phyloP scores from a whole-genome alignment of 2,888 invertebrate species.

The Morpho deidamia region DNA sequence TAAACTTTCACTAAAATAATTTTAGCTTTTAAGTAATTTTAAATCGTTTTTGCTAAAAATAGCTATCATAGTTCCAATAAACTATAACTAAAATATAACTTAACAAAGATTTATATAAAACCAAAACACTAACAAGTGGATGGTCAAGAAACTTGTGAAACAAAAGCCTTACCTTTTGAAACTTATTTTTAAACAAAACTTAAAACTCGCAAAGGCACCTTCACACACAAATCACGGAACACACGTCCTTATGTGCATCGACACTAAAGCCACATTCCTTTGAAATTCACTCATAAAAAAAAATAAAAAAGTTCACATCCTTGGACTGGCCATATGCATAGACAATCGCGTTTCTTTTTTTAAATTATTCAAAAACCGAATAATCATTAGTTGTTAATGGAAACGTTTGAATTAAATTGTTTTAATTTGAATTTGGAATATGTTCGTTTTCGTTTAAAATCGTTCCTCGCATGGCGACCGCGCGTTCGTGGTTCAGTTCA shows the following conservation, averaged over 20 bases:
- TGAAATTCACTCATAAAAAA: slow-evolving; percentile 33
- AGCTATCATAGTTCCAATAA: too few species aligned
- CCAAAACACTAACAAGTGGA: slow-evolving; percentile 5
- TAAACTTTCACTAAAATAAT: too few species aligned
- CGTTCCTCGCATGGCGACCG: slow-evolving; percentile 69
- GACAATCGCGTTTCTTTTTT: neutral
- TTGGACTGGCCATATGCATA: slow-evolving; percentile 45
- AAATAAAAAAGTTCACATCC: slow-evolving; percentile 54
- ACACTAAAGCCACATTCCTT: slow-evolving; percentile 62
- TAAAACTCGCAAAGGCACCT: slow-evolving; percentile 39
- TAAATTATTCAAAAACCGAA: slow-evolving; percentile 9
- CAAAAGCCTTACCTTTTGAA: slow-evolving; percentile 31
- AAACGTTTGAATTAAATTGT: neutral
- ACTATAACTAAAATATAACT: neutral
- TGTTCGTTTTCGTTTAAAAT: slow-evolving; percentile 59
- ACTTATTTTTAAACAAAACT: slow-evolving; percentile 29
- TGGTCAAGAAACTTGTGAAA: slow-evolving; percentile 11
- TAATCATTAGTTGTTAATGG: neutral
- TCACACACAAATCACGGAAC: slow-evolving; percentile 52
- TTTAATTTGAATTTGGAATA: slow-evolving; percentile 30
- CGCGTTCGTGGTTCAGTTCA: slow-evolving; percentile 56
- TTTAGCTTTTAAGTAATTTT: too few species aligned
- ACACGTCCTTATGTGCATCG: slow-evolving; percentile 54
- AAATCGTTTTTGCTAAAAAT: too few species aligned
- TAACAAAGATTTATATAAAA: neutral